Conservation (phyloP, 1,140 invertebrate genomes). For the Matsumurasca onukii region DNA sequence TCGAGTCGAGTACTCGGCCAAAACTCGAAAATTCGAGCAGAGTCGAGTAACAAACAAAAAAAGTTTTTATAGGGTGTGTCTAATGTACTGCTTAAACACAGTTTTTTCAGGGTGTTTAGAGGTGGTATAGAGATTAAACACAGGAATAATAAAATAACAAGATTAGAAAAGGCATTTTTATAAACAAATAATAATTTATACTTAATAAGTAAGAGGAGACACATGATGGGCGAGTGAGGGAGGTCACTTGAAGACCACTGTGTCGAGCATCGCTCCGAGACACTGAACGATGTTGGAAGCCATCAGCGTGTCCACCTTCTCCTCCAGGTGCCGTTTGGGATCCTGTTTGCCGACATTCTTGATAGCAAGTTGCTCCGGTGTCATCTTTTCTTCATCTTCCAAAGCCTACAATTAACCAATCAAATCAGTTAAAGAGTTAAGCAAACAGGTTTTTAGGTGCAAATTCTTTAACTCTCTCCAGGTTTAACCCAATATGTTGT, state of each 20-base stretch:
- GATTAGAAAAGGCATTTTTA: conserved; percentile 99
- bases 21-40: too few relatives aligned
- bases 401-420: conserved; percentile 77
- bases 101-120: too few relatives aligned
- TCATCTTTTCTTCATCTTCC: conserved; percentile 99
- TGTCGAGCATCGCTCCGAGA: conserved; percentile 97
- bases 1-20: too few relatives aligned
- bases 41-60: too few relatives aligned
- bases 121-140: too few relatives aligned
- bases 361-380: conserved; percentile 98
- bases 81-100: too few relatives aligned
- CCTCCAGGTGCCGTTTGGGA: conserved; percentile 99
- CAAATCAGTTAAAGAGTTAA: too few relatives aligned
- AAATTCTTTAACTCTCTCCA: too few relatives aligned
- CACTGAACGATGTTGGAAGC: conserved; percentile 98
- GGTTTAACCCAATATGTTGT: too few relatives aligned
- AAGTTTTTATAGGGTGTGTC: too few relatives aligned
- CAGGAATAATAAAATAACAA: conserved; percentile 87
- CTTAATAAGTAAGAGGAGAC: background rate
- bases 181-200: conserved; percentile 52
- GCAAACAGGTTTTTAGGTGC: too few relatives aligned
- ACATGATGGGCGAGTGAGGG: background rate
- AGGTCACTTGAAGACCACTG: conserved; percentile 91
- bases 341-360: conserved; percentile 99
- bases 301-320: conserved; percentile 97